Base-by-base conservation (phyloP, 2,888 invertebrate species). In the Aphodius granarius region DNA sequence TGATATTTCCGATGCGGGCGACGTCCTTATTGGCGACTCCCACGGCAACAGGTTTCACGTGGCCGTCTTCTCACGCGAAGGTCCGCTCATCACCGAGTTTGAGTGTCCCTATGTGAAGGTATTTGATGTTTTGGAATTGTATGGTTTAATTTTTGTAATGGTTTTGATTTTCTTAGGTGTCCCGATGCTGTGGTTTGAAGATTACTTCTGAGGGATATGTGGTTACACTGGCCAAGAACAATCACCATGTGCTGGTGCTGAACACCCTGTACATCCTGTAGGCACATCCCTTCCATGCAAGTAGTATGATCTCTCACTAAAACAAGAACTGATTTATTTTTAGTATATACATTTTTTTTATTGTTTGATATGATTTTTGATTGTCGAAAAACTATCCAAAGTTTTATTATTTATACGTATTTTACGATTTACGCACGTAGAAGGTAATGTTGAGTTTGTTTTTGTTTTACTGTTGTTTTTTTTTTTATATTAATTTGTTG, bases 51-150 rank as follows among this genome's bases (percentile, higher is more conserved):
- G 97, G 83, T 98, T 98, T 87, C 98, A 98, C 86, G 97, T 98
- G 74, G 97, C 97, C 77, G 97, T 98, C 75, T 98, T 97, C 88
- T 94, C 95, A 74, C 91, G 95, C 73, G 96, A 96, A 83, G 97
- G 97, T 73, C 91, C 91, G 74, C 90, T 96, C 75, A 93, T 95
- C 85, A 94, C 95, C 0, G 97, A 98, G 88, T 98, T 97, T 86
- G 97, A 98, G 88, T 98, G 98, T 88, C 98, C 98, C 73, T 96
- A 97, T 86, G 97, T 98, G 77, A 98, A 98, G 93, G 98, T 97
- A 84, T 86, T 87, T 83, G 0, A n/a, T n/a, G n/a, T n/a, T n/a
- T n/a, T n/a, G n/a, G n/a, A n/a, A n/a, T n/a, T n/a, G n/a, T n/a
- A n/a, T n/a, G n/a, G n/a, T n/a, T n/a, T n/a, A n/a, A n/a, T n/a